phyloP scores from a whole-genome alignment of 2,113 vertebrate species.

The Zootoca vivipara region DNA sequence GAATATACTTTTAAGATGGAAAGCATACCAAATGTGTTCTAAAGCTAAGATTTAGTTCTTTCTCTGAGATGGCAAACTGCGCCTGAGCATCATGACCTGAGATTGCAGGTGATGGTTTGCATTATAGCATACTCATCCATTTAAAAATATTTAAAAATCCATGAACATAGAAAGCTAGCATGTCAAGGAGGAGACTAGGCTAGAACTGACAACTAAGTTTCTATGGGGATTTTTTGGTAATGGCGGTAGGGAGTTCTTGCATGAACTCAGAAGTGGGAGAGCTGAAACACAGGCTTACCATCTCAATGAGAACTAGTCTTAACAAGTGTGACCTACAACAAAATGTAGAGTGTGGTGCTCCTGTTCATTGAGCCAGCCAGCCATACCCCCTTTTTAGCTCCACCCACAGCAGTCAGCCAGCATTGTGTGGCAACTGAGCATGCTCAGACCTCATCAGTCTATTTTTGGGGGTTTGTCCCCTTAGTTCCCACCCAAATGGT shows the following conservation, averaged over 20 bases:
- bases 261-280: neutral
- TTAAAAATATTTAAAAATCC: neutral
- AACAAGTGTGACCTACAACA: neutral
- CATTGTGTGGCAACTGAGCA: neutral
- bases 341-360: neutral
- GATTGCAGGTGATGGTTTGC: neutral
- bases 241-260: neutral
- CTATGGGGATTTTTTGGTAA: neutral
- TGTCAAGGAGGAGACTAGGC: neutral
- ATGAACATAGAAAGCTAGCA: no score
- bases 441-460: neutral
- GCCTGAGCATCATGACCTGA: neutral
- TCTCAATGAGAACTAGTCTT: neutral
- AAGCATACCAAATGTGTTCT: constrained; percentile 15
- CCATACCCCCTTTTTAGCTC: neutral
- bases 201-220: neutral
- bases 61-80: neutral
- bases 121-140: neutral
- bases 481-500: neutral
- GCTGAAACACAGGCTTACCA: neutral
- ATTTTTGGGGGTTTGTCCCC: no score
- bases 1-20: constrained; percentile 58
- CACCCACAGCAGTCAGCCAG: neutral
- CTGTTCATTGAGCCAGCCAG: neutral
- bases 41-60: constrained; percentile 36